These are phyloP conservation scores for Laspeyria flexula DNA, from an alignment of 2,888 invertebrate species.

Conservation along the genomic window DNA sequence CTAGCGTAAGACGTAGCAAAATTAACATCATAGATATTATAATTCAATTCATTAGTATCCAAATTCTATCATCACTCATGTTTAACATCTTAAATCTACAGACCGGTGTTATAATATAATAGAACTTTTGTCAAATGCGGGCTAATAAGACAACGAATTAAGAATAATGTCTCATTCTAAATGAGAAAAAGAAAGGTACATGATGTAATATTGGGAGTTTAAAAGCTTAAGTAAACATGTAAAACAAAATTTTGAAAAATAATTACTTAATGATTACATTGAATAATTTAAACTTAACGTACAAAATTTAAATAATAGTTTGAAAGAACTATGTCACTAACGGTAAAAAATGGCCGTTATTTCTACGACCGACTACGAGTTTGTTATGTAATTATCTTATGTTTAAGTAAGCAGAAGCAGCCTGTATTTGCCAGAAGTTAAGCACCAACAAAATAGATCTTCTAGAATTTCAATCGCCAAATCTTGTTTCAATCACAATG, in stretches of 20 bases:
- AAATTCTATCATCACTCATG: constrained; percentile 43
- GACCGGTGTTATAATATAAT: constrained; percentile 47
- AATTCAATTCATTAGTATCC: constrained; percentile 39
- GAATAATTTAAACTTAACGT: no score
- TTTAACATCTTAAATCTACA: constrained; percentile 44
- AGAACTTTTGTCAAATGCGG: constrained; percentile 83
- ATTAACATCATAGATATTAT: constrained; percentile 47
- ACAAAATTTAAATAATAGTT: no score
- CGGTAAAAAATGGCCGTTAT: constrained; percentile 7
- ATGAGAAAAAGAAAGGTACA: constrained; percentile 41
- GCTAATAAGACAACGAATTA: constrained; percentile 82
- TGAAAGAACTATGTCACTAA: not conserved
- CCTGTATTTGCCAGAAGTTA: constrained; percentile 83
- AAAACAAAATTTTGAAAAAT: no score
- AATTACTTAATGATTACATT: no score
- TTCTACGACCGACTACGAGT: no score
- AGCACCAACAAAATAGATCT: constrained; percentile 21
- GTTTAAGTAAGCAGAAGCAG: constrained; percentile 36
- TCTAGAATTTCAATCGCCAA: constrained; percentile 50
- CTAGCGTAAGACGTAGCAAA: constrained; percentile 62
- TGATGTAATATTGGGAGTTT: constrained; percentile 43
- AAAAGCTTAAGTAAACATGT: constrained; percentile 4
- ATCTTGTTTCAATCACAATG: constrained; percentile 47
- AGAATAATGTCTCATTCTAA: constrained; percentile 44
- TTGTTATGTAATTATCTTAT: constrained; percentile 22